Evolutionary conservation across 2,797 vertebrate genomes (phyloP), one percentile per base, ranked within the genome.

Genomic region (Oreortyx pictus): DNA sequence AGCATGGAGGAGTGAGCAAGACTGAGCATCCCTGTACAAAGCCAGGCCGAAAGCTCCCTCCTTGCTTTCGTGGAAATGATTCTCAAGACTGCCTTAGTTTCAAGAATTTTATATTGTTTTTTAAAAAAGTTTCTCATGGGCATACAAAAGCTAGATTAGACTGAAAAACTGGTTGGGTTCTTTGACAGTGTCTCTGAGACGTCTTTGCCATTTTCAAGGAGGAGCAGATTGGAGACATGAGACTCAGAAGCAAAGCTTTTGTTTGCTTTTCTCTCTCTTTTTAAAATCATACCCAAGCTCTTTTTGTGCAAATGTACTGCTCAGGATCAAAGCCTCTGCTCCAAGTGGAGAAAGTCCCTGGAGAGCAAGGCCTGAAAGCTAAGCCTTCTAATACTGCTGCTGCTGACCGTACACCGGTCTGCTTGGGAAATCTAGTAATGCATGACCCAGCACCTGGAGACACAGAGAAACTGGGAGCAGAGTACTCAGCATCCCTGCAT

Each of bases 241-340:
- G 61, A 85, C 87, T 65, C 41, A 92, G 82, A 86, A 92, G 24
- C 66, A 16, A 1, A 7, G 64, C 73, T 94, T 92, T 87, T 95
- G 70, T 90, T 96, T 92, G 14, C 76, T 93, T 95, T 88, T 54
- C 56, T 93, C 47, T 72, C 49, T 72, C 6, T 10, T 92, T 92
- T 89, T 67, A 75, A 94, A 89, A 88, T 93, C 77, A 66, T 70
- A 83, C 17, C 67, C 66, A 44, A 79, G 41, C 60, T 83, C 79
- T 88, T 92, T 74, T 64, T 95, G 82, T 95, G 89, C 56, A 95
- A 92, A 89, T 91, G 80, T 88, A 76, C 81, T 88, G 59, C 59
- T 94, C 90, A 76, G 73, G 87, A 95, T 93, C 94, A 96, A 94
- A 96, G 93, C 27, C 73, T 86, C 67, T 14, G 85, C 66, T 93